Evolutionary conservation across 2,113 vertebrate genomes (phyloP).

Genomic region (Peromyscus polionotus): DNA sequence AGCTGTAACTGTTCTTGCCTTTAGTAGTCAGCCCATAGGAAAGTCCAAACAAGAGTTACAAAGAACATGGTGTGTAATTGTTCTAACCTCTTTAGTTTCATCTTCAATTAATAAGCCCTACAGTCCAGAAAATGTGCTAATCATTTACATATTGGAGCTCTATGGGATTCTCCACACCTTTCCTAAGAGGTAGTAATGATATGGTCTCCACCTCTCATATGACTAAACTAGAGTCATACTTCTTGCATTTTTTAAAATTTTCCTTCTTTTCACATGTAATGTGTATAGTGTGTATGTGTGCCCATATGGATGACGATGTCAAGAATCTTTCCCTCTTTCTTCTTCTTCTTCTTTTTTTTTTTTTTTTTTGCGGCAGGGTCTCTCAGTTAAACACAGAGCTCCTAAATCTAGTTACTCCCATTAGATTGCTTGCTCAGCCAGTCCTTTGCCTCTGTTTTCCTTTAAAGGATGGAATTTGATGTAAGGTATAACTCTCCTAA

Average conservation of each 20-base stretch:
- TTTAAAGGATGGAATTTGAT: neutral
- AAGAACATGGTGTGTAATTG: neutral
- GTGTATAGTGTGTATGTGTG: too few relatives aligned
- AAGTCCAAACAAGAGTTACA: neutral
- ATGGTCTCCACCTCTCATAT: neutral
- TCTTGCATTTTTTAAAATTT: neutral
- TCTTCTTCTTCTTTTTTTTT: neutral
- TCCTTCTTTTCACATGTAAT: neutral
- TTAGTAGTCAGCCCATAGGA: neutral
- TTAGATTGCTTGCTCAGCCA: neutral
- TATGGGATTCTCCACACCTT: neutral
- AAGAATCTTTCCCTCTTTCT: neutral
- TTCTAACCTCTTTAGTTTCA: neutral
- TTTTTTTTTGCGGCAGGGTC: too few relatives aligned
- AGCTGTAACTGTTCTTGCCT: neutral
- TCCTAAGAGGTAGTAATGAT: neutral
- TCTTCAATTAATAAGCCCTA: neutral
- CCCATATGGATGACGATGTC: neutral
- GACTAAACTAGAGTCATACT: neutral
- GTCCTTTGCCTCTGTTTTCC: neutral
- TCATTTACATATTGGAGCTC: neutral
- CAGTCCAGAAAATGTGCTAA: neutral
- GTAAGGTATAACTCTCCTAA: neutral
- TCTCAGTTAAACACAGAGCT: neutral
- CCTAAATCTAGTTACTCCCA: neutral